A percentile compares a stretch with the other conserved stretches of the same genome.
Conservation (phyloP, 2,113 vertebrate species). For the Microtus ochrogaster region DNA sequence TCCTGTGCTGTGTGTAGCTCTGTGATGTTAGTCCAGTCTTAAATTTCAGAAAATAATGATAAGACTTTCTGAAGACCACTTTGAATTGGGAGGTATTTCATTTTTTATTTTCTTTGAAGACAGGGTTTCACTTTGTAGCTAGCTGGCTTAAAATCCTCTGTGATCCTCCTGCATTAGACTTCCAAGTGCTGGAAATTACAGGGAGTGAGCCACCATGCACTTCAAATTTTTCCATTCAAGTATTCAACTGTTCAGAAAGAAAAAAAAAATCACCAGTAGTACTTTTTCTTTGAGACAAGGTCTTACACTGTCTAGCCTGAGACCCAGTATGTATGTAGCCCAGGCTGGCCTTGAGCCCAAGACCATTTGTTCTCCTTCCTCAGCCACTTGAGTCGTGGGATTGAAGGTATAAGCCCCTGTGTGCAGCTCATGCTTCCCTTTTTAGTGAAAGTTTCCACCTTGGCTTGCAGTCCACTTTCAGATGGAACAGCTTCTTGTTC, state of each 20-base stretch:
- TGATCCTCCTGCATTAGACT: neutral
- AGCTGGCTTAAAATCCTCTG: neutral
- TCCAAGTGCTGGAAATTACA: neutral
- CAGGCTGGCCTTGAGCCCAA: neutral
- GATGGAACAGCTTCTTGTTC: neutral
- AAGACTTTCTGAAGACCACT: conserved; percentile 52
- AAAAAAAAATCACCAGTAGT: neutral
- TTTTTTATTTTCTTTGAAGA: neutral
- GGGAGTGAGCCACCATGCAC: neutral
- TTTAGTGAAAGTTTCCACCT: conserved; percentile 57
- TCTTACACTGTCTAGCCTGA: neutral
- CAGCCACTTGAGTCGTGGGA: too few species aligned
- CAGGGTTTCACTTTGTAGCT: neutral
- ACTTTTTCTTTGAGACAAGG: neutral
- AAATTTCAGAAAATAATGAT: neutral
- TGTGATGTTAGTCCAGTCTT: conserved; percentile 1
- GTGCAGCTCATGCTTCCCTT: neutral
- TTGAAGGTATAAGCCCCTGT: neutral
- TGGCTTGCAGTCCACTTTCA: conserved; percentile 47
- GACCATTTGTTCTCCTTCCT: neutral
- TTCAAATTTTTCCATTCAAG: conserved; percentile 28
- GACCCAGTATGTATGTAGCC: neutral
- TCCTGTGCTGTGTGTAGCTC: neutral
- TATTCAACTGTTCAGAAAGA: neutral
- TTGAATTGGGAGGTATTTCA: neutral